Evolutionary conservation across 2,888 invertebrate species (phyloP), one percentile per base, ranked within the genome.

Genomic region (Macaria notata): DNA sequence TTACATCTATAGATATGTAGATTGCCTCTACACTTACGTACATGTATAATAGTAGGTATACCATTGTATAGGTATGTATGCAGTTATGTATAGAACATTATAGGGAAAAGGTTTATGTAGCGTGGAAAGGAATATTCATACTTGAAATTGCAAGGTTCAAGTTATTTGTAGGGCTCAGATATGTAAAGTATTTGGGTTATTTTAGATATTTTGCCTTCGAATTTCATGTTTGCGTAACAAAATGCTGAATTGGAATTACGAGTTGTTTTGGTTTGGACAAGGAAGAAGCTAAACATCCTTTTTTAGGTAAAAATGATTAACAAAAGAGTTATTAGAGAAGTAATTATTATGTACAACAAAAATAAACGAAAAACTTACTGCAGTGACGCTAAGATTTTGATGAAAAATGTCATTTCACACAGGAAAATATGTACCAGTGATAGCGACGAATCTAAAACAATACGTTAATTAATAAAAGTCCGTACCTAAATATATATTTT

Each of bases 71-170:
- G 77, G 76, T 50, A 76, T 76, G 81, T 84, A 41, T 79, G 76
- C 79, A 80, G 33, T 33, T 33, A 33, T 33, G 33, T 6, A 4
- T 6, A 33, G 7, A 36, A 36, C 5, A 36, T 7, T 36, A 6
- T 6, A 36, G 1, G 7, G 33, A 6, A 77, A 78, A 76, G 77
- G 79, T 79, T 84, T 81, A 84, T 83, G 77, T 80, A 72, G 71
- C 66, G 73, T 61, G 61, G 64, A 64, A 63, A 59, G 58, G 63
- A 64, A 66, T 62, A 65, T 64, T 62, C 66, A 59, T 62, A 58
- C 56, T 54, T 41, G 30, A 50, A 54, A 58, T 58, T 58, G 57
- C 54, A 41, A 59, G 62, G 58, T 62, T 62, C 61, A 64, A 56
- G 61, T 64, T 61, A 56, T 41, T 59, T 59, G 54, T 59, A 59